Conservation (phyloP, 1,140 invertebrate genomes). For the Lordiphosa mommai region DNA sequence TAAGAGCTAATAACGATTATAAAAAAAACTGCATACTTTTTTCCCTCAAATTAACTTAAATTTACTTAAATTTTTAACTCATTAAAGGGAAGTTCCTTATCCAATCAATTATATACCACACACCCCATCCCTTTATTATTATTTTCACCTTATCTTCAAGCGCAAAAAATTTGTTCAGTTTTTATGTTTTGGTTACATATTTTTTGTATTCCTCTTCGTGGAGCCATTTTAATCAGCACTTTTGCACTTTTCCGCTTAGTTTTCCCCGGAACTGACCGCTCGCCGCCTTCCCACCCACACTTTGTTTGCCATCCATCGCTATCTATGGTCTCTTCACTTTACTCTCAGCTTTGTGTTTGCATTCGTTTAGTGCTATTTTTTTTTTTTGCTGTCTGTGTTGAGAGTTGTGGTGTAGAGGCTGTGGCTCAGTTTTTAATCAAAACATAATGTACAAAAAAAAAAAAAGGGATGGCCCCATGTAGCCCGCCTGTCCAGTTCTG, state of each 20-base stretch:
- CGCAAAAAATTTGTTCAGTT: too few species aligned
- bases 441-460: slow-evolving; percentile 61
- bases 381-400: slow-evolving; percentile 2
- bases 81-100: too few species aligned
- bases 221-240: slow-evolving; percentile 40
- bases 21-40: too few species aligned
- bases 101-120: too few species aligned
- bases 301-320: slow-evolving; percentile 21
- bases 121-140: too few species aligned
- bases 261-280: slow-evolving; percentile 38
- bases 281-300: slow-evolving; percentile 3
- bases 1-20: too few species aligned
- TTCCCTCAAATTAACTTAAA: too few species aligned
- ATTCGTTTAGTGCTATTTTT: slow-evolving; percentile 19
- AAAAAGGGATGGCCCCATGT: slow-evolving; percentile 18
- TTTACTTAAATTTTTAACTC: too few species aligned
- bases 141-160: too few species aligned
- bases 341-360: slow-evolving; percentile 3
- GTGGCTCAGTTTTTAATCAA: slow-evolving; percentile 55
- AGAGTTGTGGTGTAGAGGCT: background rate
- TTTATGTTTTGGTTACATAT: too few species aligned
- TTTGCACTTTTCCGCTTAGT: slow-evolving; percentile 26
- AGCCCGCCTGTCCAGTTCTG: background rate
- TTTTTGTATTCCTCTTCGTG: too few species aligned
- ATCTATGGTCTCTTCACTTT: background rate